phyloP scores from a whole-genome alignment of 1,140 invertebrate genomes.

The Drosophila lacteicornis region DNA sequence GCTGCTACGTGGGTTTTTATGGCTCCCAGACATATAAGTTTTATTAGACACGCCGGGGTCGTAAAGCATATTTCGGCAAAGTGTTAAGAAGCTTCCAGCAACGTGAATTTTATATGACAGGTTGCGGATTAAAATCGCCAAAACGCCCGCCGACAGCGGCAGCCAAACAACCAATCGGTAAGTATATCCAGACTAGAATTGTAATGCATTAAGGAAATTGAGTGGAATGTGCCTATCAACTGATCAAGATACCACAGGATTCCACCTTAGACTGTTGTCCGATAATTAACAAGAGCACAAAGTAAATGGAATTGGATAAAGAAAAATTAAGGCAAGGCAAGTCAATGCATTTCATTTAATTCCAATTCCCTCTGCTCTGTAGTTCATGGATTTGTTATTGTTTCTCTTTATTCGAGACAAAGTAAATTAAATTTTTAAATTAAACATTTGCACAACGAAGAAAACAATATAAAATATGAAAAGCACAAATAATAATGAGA shows the following conservation, averaged over 20 bases:
- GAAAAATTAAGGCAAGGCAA: slow-evolving; percentile 23
- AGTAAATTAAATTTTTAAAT: slow-evolving; percentile 51
- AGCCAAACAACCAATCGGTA: slow-evolving; percentile 1
- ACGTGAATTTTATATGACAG: slow-evolving; percentile 42
- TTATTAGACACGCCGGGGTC: slow-evolving; percentile 63
- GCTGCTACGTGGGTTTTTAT: slow-evolving; percentile 49
- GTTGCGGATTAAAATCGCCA: slow-evolving; percentile 12
- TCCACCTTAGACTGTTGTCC: background rate
- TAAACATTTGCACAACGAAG: slow-evolving; percentile 44
- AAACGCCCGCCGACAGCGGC: slow-evolving; percentile 9
- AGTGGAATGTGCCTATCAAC: background rate
- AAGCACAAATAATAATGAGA: slow-evolving; percentile 3
- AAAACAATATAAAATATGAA: slow-evolving; percentile 13
- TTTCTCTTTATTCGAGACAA: slow-evolving; percentile 1
- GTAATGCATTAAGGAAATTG: slow-evolving; percentile 3
- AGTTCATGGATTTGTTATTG: background rate
- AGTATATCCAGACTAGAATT: background rate
- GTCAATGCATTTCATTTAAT: slow-evolving; percentile 54
- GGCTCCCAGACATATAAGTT: slow-evolving; percentile 52
- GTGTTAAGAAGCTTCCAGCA: slow-evolving; percentile 32
- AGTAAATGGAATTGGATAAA: slow-evolving; percentile 34
- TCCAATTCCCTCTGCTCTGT: background rate
- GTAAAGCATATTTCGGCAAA: slow-evolving; percentile 56
- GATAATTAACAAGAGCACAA: slow-evolving; percentile 34
- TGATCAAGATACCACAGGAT: background rate